Evolutionary conservation across 2,888 invertebrate genomes (phyloP), one percentile per base, ranked within the genome.

Genomic region (Heliconius erato): DNA sequence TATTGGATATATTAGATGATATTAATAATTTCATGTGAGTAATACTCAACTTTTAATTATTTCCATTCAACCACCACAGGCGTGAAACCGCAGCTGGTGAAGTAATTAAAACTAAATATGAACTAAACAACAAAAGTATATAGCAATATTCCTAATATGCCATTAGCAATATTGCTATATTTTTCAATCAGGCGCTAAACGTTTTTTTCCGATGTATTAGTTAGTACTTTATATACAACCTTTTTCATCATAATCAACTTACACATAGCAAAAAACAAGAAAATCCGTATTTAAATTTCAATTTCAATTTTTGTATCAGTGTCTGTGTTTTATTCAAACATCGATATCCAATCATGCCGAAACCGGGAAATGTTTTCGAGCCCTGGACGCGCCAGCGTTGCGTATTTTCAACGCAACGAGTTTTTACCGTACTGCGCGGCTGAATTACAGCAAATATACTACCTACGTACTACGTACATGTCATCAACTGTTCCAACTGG

Each of bases 371-470:
- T 78, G 78, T 78, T 78, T 78, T 23, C 49, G 63, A 63, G 77
- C 59, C 68, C 80, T 76, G 76, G 63, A 76, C 76, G 63, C 67
- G 81, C 81, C 65, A 77, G 81, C 77, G 68, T 69, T 81, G 81
- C 81, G 79, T 83, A 83, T 74, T 77, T 81, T 81, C 81, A 81
- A 81, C 80, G 81, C 44, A 77, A 83, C 84, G 84, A 80, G 80
- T 84, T 84, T 84, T 84, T 83, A 68, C 80, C 78, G 82, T 81
- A 82, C 79, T 72, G 74, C 74, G 79, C 84, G 84, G 81, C 83
- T 84, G 84, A 82, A 84, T 84, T 84, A 84, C 84, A 79, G 83
- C 81, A 82, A 84, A 84, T 84, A 79, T 79, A 84, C 81, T 74
- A 78, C 78, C 79, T 83, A 79, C 23, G 54, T 81, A 84, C 79